These are phyloP conservation scores for Beaufortia kweichowensis DNA, from an alignment of 2,113 vertebrate species.

Conservation along the genomic window DNA sequence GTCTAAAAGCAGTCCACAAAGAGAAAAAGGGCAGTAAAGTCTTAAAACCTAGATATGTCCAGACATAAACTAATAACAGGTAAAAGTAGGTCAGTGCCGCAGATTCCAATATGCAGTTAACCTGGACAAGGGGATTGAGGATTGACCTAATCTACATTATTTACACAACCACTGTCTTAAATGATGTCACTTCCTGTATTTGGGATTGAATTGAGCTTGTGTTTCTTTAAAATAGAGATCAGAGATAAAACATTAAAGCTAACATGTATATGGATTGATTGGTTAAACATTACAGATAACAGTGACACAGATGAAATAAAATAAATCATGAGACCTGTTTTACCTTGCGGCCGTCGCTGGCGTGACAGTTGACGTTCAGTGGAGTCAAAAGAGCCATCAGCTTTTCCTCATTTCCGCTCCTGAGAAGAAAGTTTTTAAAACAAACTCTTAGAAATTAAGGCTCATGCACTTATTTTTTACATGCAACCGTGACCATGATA, in stretches of 20 bases:
- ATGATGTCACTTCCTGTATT: not conserved
- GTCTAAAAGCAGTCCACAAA: not conserved
- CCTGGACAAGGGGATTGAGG: not conserved
- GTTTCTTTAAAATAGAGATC: not conserved
- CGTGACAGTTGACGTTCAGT: slow-evolving; percentile 98
- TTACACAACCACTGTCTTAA: not conserved
- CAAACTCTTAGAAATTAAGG: slow-evolving; percentile 4
- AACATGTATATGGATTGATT: not conserved
- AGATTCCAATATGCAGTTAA: too few species aligned
- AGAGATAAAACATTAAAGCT: not conserved
- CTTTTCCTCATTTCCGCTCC: slow-evolving; percentile 99
- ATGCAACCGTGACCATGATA: not conserved
- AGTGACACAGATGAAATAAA: not conserved
- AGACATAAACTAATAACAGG: not conserved
- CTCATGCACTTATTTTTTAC: not conserved
- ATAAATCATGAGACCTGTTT: slow-evolving; percentile 39
- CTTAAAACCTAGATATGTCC: not conserved
- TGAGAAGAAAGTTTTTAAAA: slow-evolving; percentile 58
- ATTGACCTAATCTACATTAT: not conserved
- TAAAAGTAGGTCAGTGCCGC: slow-evolving; percentile 6
- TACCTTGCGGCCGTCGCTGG: slow-evolving; percentile 98
- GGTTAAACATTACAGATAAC: not conserved
- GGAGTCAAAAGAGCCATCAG: slow-evolving; percentile 98
- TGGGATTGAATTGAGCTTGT: not conserved
- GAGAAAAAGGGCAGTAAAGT: not conserved